Evolutionary conservation across 2,113 vertebrate species (phyloP).

Genomic region (Hemichromis elongatus): DNA sequence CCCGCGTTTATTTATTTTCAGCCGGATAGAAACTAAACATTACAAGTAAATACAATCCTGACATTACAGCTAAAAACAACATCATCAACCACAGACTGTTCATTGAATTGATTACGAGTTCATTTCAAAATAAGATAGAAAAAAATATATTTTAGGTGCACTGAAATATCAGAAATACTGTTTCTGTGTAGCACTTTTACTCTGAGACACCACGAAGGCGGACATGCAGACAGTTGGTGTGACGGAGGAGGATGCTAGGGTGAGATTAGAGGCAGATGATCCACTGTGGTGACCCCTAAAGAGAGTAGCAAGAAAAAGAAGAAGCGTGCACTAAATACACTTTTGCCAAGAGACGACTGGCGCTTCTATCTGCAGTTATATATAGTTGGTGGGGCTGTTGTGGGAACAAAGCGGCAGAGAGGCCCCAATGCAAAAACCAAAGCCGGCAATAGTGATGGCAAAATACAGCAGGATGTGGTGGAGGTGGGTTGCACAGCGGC

Average conservation of each 20-base stretch:
- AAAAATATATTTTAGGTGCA: fast-evolving
- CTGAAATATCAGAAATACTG: background rate
- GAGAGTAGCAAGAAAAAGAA: background rate
- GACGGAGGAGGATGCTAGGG: background rate
- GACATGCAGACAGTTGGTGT: background rate
- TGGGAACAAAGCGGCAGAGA: background rate
- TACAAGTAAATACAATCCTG: background rate
- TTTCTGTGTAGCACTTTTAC: background rate
- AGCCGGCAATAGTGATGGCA: background rate
- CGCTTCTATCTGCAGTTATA: background rate
- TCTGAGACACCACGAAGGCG: background rate
- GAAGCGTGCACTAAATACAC: too few species aligned
- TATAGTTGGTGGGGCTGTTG: background rate
- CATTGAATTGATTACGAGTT: background rate
- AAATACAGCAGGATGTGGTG: background rate
- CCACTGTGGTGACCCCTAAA: background rate
- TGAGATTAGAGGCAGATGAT: background rate
- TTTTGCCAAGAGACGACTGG: too few species aligned
- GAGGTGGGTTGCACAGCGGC: background rate
- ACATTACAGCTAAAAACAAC: background rate
- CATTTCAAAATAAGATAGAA: background rate
- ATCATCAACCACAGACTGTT: background rate
- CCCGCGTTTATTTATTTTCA: background rate
- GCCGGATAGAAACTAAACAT: background rate
- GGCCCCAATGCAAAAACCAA: background rate